A percentile compares a stretch with the other conserved stretches of the same genome.
Evolutionary conservation across 2,888 invertebrate species (phyloP).

Genomic region (Epicampocera succincta): DNA sequence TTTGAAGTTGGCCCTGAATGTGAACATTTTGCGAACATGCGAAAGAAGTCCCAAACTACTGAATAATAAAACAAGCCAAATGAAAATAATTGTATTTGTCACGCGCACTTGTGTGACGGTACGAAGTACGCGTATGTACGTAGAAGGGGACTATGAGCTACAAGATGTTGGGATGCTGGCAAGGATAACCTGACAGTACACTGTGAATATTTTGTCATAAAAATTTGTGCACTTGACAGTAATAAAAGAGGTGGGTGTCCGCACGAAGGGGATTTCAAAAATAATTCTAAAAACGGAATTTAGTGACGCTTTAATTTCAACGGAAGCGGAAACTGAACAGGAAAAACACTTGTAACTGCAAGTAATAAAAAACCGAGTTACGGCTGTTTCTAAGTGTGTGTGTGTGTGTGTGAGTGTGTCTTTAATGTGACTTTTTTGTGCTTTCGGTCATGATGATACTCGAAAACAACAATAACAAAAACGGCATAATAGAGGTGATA

Average conservation of each 20-base stretch:
- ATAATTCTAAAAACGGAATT: slow-evolving; percentile 67
- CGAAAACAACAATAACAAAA: slow-evolving; percentile 8
- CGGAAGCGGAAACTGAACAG: slow-evolving; percentile 74
- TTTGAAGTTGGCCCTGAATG: slow-evolving; percentile 9
- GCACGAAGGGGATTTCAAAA: neutral
- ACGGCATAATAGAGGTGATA: slow-evolving; percentile 59
- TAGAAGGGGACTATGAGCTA: slow-evolving; percentile 43
- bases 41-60: slow-evolving; percentile 14
- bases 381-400: neutral
- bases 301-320: slow-evolving; percentile 76
- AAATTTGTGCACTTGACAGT: slow-evolving; percentile 17
- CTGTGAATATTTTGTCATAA: neutral
- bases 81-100: slow-evolving; percentile 78
- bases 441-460: slow-evolving; percentile 64
- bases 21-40: slow-evolving; percentile 36
- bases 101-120: slow-evolving; percentile 78
- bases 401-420: slow-evolving; percentile 25
- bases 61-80: slow-evolving; percentile 76
- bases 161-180: slow-evolving; percentile 30
- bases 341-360: slow-evolving; percentile 72
- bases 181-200: slow-evolving; percentile 30
- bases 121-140: slow-evolving; percentile 2
- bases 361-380: slow-evolving; percentile 14
- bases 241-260: neutral
- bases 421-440: slow-evolving; percentile 39